A percentile compares a stretch with the other conserved stretches of the same genome.
These are phyloP conservation scores for Macrotus californicus DNA, from an alignment of 2,113 vertebrate genomes.

Conservation along the genomic window DNA sequence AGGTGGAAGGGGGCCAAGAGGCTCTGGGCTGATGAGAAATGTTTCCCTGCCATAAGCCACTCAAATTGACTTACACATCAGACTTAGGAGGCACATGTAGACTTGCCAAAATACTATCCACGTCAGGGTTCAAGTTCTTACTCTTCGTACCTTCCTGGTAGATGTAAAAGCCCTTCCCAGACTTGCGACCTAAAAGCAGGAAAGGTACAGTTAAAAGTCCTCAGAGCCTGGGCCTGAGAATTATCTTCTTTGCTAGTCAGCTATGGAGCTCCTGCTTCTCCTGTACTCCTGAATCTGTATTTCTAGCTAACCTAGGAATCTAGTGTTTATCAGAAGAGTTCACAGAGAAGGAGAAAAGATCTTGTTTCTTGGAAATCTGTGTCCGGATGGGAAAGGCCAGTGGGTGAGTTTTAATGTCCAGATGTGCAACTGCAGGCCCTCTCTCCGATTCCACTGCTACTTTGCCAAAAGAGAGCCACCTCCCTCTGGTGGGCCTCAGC, in stretches of 20 bases:
- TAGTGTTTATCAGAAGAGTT: neutral
- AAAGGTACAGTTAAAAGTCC: neutral
- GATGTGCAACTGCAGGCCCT: neutral
- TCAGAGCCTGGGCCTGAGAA: neutral
- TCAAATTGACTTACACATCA: conserved; percentile 85
- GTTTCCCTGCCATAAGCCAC: neutral
- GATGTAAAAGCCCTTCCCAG: conserved; percentile 94
- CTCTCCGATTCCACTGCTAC: neutral
- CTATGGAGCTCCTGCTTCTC: neutral
- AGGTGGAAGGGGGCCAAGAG: neutral
- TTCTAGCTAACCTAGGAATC: neutral
- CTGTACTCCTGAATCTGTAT: neutral
- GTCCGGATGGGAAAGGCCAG: neutral
- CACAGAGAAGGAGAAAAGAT: neutral
- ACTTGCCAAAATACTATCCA: conserved; percentile 84
- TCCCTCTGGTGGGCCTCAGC: neutral
- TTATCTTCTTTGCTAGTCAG: neutral
- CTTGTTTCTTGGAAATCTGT: neutral
- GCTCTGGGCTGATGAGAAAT: neutral
- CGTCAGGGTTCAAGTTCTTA: conserved; percentile 86
- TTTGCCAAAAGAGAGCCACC: neutral
- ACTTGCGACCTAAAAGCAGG: conserved; percentile 86
- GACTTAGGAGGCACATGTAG: conserved; percentile 84
- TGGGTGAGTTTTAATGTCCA: neutral
- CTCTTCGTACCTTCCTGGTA: conserved; percentile 89